These are phyloP conservation scores for Prolemur simus DNA, from an alignment of 2,113 vertebrate species.

Conservation along the genomic window DNA sequence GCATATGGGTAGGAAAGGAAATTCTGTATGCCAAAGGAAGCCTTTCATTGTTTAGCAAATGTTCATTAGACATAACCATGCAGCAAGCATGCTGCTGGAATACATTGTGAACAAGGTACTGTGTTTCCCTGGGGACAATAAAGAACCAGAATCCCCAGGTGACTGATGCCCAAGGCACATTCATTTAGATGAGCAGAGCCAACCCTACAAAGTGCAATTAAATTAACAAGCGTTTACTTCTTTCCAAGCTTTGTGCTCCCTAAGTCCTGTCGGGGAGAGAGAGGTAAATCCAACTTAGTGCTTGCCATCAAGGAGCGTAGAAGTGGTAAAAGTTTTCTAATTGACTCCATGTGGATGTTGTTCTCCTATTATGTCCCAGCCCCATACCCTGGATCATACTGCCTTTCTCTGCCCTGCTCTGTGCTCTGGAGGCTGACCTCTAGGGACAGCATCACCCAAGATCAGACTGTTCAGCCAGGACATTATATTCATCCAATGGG, in stretches of 20 bases:
- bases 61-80: not conserved
- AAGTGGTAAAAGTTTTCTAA: not conserved
- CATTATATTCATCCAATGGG: not conserved
- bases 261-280: not conserved
- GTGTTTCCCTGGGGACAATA: not conserved
- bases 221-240: constrained; percentile 19
- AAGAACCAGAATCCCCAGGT: not conserved
- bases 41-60: not conserved
- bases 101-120: not conserved
- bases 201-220: not conserved
- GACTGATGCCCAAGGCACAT: not conserved
- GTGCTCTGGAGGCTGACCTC: not conserved
- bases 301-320: not conserved
- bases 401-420: not conserved
- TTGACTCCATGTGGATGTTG: not conserved
- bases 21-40: not conserved
- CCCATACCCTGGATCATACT: not conserved
- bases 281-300: not conserved
- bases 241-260: not conserved
- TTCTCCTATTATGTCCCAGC: not conserved
- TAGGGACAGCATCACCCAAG: not conserved
- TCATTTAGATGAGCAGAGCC: not conserved
- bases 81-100: not conserved
- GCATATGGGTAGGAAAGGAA: not conserved
- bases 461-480: not conserved